Percentiles rank a stretch among this genome's conserved stretches.
Conservation (phyloP, 1,140 invertebrate species). For the Achroia grisella region DNA sequence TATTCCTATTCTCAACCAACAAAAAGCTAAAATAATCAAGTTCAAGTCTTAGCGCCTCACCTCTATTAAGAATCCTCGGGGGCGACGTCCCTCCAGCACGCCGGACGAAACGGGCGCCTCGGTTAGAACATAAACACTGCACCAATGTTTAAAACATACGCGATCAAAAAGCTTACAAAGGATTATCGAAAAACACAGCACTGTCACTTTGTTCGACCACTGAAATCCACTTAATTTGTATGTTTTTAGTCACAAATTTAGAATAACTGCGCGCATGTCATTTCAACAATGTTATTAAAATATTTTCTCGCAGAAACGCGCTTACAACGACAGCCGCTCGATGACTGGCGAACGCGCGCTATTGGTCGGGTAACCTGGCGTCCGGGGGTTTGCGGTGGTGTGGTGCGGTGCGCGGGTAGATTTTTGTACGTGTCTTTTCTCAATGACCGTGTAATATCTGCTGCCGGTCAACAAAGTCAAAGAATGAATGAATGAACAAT, state of each 20-base stretch:
- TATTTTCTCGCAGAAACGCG: constrained; percentile 19
- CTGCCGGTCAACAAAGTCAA: constrained; percentile 24
- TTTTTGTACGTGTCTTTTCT: constrained; percentile 20
- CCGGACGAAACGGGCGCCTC: constrained; percentile 52
- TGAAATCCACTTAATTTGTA: constrained; percentile 55
- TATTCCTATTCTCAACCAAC: constrained; percentile 15
- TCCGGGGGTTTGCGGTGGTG: constrained; percentile 12
- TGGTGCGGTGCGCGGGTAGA: constrained; percentile 18
- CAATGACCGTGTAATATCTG: constrained; percentile 32
- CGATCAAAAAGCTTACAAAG: constrained; percentile 25
- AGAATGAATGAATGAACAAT: constrained; percentile 22
- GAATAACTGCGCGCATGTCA: constrained; percentile 57
- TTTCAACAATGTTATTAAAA: constrained; percentile 37
- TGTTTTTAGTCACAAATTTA: constrained; percentile 59
- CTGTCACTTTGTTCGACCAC: constrained; percentile 47
- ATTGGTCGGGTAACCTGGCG: constrained; percentile 44
- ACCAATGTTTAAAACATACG: constrained; percentile 50
- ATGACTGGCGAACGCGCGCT: constrained; percentile 52
- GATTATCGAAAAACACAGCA: constrained; percentile 40
- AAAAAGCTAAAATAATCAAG: constrained; percentile 36
- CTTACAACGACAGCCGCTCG: constrained; percentile 50
- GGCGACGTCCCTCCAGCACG: constrained; percentile 65
- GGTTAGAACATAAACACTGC: constrained; percentile 68
- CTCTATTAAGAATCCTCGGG: constrained; percentile 57
- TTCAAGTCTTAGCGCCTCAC: constrained; percentile 42